Evolutionary conservation across 2,113 vertebrate genomes (phyloP).

Genomic region (Gulo gulo): DNA sequence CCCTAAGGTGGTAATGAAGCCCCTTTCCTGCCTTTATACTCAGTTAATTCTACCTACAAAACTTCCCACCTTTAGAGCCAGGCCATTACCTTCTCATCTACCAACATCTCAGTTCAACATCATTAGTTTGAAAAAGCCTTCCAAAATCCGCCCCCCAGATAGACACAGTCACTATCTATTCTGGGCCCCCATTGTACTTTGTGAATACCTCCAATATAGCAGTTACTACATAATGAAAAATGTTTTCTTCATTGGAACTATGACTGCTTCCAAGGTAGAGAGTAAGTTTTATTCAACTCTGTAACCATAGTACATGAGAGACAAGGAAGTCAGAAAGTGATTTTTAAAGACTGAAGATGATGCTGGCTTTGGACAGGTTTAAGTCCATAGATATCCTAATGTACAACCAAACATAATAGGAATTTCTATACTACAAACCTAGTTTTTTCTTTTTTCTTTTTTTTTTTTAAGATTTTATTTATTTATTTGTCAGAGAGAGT

Average conservation of each 20-base stretch:
- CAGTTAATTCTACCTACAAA: constrained; percentile 29
- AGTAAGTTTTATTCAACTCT: constrained; percentile 13
- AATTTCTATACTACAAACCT: constrained; percentile 8
- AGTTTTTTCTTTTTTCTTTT: too few relatives aligned
- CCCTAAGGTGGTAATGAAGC: not conserved
- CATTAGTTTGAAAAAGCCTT: constrained; percentile 15
- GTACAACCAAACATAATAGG: not conserved
- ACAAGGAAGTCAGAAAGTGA: constrained; percentile 42
- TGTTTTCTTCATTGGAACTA: constrained; percentile 6
- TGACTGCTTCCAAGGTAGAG: not conserved
- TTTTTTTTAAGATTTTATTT: too few relatives aligned
- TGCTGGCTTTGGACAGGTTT: not conserved
- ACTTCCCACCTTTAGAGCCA: constrained; percentile 3
- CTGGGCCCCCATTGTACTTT: not conserved
- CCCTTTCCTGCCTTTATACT: not conserved
- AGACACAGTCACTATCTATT: constrained; percentile 21
- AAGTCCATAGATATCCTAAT: constrained; percentile 33
- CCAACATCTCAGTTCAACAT: constrained; percentile 30
- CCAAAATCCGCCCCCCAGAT: not conserved
- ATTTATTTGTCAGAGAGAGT: too few relatives aligned
- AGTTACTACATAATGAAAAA: not conserved
- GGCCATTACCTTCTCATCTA: not conserved
- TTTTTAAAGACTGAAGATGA: constrained; percentile 11
- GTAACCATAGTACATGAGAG: not conserved
- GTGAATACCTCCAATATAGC: not conserved